Evolutionary conservation across 2,888 invertebrate species (phyloP).

Genomic region (Rapana venosa): DNA sequence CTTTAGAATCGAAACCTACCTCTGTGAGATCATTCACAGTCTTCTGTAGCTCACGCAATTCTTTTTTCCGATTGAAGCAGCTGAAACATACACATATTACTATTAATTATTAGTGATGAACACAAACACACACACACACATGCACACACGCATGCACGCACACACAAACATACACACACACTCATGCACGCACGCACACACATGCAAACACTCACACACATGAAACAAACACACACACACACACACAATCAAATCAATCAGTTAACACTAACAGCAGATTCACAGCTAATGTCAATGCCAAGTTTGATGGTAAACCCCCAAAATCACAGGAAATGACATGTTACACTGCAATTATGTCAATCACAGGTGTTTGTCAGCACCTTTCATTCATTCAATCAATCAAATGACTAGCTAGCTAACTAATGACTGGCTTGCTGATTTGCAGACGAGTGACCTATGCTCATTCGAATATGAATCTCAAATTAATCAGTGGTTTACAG

Average conservation of each 20-base stretch:
- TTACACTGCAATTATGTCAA: too few species aligned
- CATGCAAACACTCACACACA: background rate
- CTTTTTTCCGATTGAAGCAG: conserved; percentile 56
- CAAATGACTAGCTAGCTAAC: too few species aligned
- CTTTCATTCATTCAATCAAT: too few species aligned
- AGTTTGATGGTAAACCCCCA: too few species aligned
- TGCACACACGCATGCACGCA: background rate
- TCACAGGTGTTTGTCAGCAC: too few species aligned
- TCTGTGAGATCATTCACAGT: conserved; percentile 54
- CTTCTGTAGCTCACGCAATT: conserved; percentile 49
- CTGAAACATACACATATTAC: conserved; percentile 42
- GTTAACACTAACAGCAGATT: too few species aligned
- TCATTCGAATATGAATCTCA: too few species aligned
- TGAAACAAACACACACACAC: background rate
- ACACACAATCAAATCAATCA: background rate
- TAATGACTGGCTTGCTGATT: too few species aligned
- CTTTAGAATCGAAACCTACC: conserved; percentile 45
- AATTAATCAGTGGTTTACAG: too few species aligned
- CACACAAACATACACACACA: background rate
- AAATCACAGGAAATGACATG: too few species aligned
- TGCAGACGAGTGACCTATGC: too few species aligned
- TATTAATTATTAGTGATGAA: background rate
- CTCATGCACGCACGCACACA: background rate
- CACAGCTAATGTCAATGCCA: too few species aligned
- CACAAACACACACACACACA: background rate